Evolutionary conservation across 2,888 invertebrate species (phyloP).

Genomic region (Pteria penguin): DNA sequence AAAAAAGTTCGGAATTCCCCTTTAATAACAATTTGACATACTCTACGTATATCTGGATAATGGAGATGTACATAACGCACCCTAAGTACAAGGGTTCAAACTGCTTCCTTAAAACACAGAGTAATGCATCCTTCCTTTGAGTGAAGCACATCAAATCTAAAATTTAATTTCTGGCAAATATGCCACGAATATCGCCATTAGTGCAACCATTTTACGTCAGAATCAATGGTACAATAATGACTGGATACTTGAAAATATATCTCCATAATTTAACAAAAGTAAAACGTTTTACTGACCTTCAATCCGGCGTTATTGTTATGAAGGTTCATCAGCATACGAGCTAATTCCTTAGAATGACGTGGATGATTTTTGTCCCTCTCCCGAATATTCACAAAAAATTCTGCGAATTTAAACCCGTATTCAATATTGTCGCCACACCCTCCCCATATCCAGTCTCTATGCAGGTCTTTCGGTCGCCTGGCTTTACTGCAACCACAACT

Average conservation of each 20-base stretch:
- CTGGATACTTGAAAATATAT: background rate
- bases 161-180: too few species aligned
- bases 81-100: too few species aligned
- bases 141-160: too few species aligned
- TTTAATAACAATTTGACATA: too few species aligned
- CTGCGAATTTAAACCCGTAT: conserved; percentile 91
- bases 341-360: conserved; percentile 89
- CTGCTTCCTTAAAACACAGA: too few species aligned
- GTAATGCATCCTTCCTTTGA: too few species aligned
- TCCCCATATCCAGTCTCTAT: conserved; percentile 97
- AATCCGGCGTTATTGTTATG: conserved; percentile 99
- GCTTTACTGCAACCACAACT: conserved; percentile 95
- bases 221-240: too few species aligned
- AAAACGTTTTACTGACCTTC: conserved; percentile 86
- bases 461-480: conserved; percentile 89
- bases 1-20: too few species aligned
- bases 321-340: conserved; percentile 94
- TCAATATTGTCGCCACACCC: conserved; percentile 98
- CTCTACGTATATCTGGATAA: too few species aligned
- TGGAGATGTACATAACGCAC: too few species aligned
- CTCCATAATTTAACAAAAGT: background rate
- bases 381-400: conserved; percentile 95
- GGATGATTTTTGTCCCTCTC: conserved; percentile 89
- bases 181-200: too few species aligned
- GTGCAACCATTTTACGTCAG: too few species aligned